Percentiles rank a stretch among this genome's conserved stretches.
Conservation (phyloP, 2,888 invertebrate species). For the Machimus atricapillus region DNA sequence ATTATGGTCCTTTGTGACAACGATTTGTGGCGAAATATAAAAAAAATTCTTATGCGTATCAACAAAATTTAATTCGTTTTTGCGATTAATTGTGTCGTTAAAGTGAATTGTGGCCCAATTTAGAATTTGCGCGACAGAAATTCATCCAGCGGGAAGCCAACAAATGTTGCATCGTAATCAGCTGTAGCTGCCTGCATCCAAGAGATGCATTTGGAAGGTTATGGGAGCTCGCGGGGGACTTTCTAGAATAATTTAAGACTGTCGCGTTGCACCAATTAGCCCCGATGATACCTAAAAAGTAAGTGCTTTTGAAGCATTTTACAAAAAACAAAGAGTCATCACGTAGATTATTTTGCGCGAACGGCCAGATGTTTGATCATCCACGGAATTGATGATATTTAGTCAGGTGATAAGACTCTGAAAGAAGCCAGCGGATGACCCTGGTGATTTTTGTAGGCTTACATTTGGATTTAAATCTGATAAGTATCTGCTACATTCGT, state of each 20-base stretch:
- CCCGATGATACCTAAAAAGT: not conserved
- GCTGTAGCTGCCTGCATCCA: not conserved
- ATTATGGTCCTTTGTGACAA: not conserved
- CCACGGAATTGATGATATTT: not conserved
- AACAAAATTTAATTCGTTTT: not conserved
- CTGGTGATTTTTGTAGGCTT: not conserved
- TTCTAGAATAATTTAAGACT: not conserved
- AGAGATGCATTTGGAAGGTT: not conserved
- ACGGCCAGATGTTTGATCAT: not conserved
- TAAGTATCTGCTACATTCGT: too few species aligned
- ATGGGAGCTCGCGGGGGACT: not conserved
- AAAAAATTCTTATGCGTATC: not conserved
- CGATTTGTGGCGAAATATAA: not conserved
- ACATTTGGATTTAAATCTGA: too few species aligned
- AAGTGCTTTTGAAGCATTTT: not conserved
- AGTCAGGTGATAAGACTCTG: not conserved
- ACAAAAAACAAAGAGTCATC: not conserved
- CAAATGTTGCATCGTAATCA: not conserved
- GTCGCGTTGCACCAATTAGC: not conserved
- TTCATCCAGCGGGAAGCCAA: not conserved
- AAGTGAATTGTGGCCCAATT: not conserved
- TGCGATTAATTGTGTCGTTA: not conserved
- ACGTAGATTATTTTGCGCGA: not conserved
- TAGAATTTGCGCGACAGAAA: not conserved
- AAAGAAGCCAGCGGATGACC: not conserved